Percentiles rank a stretch among this genome's conserved stretches.
Conservation (phyloP, 2,888 invertebrate species). For the Cryptocephalus moraei region DNA sequence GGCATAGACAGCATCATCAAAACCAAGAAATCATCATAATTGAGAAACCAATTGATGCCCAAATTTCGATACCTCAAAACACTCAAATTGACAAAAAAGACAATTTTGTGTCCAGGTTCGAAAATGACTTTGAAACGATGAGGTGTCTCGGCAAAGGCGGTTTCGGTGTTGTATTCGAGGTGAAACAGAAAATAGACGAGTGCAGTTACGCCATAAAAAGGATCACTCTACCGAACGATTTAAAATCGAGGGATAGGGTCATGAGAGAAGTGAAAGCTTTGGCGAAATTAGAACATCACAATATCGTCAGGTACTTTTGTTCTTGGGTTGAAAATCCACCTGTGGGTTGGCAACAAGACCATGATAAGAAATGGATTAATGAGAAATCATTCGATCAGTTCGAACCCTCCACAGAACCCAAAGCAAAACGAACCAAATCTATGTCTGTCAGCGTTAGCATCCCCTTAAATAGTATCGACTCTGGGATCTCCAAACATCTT, state of each 20-base stretch:
- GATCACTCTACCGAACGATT: constrained; percentile 74
- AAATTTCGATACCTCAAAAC: constrained; percentile 7
- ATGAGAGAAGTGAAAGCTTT: constrained; percentile 90
- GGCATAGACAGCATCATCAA: constrained; percentile 8
- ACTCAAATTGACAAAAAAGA: not conserved
- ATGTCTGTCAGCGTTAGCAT: constrained; percentile 19
- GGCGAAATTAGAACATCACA: constrained; percentile 87
- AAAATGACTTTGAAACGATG: constrained; percentile 74
- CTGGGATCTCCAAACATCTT: not conserved
- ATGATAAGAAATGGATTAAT: constrained; percentile 53
- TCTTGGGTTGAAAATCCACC: constrained; percentile 95
- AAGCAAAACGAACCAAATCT: constrained; percentile 17
- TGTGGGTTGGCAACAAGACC: constrained; percentile 71
- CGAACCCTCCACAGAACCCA: constrained; percentile 6
- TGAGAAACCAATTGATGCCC: constrained; percentile 19
- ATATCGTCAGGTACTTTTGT: constrained; percentile 93
- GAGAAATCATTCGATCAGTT: constrained; percentile 5
- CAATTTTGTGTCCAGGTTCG: constrained; percentile 55
- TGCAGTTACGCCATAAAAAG: constrained; percentile 92
- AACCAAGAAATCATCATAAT: constrained; percentile 19
- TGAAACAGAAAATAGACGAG: constrained; percentile 87
- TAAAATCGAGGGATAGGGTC: constrained; percentile 72
- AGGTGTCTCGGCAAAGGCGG: constrained; percentile 82
- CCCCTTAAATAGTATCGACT: constrained; percentile 3
- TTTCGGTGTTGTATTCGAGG: constrained; percentile 95